Evolutionary conservation across 1,140 invertebrate species (phyloP), one percentile per base, ranked within the genome.

Genomic region (Listronotus oregonensis): DNA sequence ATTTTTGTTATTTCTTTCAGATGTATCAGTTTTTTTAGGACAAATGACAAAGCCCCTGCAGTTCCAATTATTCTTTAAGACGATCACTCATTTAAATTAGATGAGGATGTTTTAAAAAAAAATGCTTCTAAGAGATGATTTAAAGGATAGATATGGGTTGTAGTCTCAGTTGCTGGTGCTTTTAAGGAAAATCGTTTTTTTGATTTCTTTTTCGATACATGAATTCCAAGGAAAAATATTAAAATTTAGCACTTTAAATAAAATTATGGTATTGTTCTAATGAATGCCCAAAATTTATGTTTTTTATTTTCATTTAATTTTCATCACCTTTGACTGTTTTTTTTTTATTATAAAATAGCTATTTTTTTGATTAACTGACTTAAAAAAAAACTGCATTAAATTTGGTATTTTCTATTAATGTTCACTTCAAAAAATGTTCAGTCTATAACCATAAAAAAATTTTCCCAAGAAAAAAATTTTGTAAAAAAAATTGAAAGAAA

Each of bases 101-200:
- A 98, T 79, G 94, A 97, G 80, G 90, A 93, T 58, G 90, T 90
- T 3, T 82, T 99, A 21, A 86, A 87, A 39, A 82, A 27, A 87
- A 68, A 87, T 99, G 73, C 85, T 99, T 8, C 85, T 96, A 60
- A 84, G 87, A 54, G 86, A 90, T 67, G 84, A 91, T 51, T 81
- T 94, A 46, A 90, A 88, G 73, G 89, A 94, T 78, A 78, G 86
- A 34, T 84, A 85, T 71, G 90, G 1, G 94, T 95, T 34, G 92
- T 99, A 40, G 89, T 99, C 0, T 98, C 96, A 10, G 96, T 99
- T 21, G 92, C 92, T 34, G 98, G 97, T 59, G 96, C 96, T 32
- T 99, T 99, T 80, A 99, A 82, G 98, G 98, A 70, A 96, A 96
- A 82, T 94, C 92, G 18, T 96, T 96, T 80, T 81, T 96, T 96